Evolutionary conservation across 2,888 invertebrate genomes (phyloP), one percentile per base, ranked within the genome.

Genomic region (Watsonalla cultraria): DNA sequence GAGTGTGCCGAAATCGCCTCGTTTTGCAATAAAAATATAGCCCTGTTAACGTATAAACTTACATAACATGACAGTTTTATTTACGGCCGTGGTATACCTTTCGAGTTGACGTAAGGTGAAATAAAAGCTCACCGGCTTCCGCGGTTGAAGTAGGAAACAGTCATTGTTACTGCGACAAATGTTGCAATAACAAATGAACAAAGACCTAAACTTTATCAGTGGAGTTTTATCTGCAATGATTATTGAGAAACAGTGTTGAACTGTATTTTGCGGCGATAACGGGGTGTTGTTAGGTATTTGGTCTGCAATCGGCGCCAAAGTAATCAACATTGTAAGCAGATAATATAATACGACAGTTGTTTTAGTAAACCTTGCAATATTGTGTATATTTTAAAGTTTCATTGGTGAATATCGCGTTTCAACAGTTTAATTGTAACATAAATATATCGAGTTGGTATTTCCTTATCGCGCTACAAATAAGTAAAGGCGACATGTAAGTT

Each of bases 391-490:
- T 76, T 74, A 74, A 73, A 33, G 72, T 62, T 72, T 66, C 63
- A 60, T 73, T 66, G 64, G 67, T 62, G 67, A 64, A 68, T 75
- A 76, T 78, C 72, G 61, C 60, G 70, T 78, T 80, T 73, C 72
- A 62, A 74, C 61, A 60, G 62, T 64, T 66, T 67, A 54, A 47
- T 15, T 48, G 48, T 35, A 48, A 61, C 67, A 55, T 55, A 59
- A 64, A 65, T 66, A 68, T 61, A 55, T 58, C 58, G 56, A 59
- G 58, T 65, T 71, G 70, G 64, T 64, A 76, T 78, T 81, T 78
- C 76, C 76, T 79, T 79, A 73, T 77, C 68, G 65, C 62, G 60
- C 62, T 62, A 65, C 66, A 66, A 62, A 61, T 68, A 68, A 57
- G 64, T 60, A 52, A 46, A 37, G 13, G 51, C 45, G 49, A 34